Evolutionary conservation across 2,888 invertebrate species (phyloP).

Genomic region (Drosophila fulvimacula): DNA sequence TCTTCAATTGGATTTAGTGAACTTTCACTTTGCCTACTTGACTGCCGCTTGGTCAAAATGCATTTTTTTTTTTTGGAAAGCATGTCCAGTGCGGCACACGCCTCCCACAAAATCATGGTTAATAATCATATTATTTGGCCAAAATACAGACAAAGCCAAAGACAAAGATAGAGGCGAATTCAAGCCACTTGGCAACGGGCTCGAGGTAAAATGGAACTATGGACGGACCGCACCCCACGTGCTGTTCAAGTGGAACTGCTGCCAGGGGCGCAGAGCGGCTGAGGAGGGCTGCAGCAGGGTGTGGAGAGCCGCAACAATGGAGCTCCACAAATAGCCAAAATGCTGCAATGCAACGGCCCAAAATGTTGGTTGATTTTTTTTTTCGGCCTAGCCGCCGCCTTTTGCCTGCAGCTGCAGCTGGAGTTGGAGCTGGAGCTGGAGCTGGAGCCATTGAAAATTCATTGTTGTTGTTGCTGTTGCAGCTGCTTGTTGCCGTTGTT

Average conservation of each 20-base stretch:
- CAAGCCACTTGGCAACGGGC: constrained; percentile 56
- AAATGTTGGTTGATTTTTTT: constrained; percentile 29
- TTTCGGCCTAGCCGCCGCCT: constrained; percentile 47
- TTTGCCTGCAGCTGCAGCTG: constrained; percentile 75
- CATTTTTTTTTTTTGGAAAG: constrained; percentile 38
- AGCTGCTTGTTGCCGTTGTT: constrained; percentile 36
- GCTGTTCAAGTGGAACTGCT: constrained; percentile 40
- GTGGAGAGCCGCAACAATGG: constrained; percentile 28
- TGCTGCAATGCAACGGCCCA: constrained; percentile 14
- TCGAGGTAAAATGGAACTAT: constrained; percentile 8
- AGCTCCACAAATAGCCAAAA: constrained; percentile 32
- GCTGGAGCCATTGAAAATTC: constrained; percentile 18
- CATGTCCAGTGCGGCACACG: constrained; percentile 61
- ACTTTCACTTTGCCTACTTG: constrained; percentile 45
- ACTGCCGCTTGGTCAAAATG: constrained; percentile 27
- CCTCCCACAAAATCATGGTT: constrained; percentile 57
- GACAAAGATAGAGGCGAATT: constrained; percentile 7
- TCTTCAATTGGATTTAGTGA: constrained; percentile 19
- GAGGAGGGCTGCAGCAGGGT: not conserved
- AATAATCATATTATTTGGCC: constrained; percentile 45
- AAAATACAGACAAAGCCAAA: constrained; percentile 6
- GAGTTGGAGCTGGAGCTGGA: constrained; percentile 41
- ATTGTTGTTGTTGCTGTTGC: constrained; percentile 10
- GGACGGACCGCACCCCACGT: constrained; percentile 76
- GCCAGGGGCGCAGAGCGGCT: not conserved